Conservation (phyloP, 2,888 invertebrate species). For the Eulithis testata region DNA sequence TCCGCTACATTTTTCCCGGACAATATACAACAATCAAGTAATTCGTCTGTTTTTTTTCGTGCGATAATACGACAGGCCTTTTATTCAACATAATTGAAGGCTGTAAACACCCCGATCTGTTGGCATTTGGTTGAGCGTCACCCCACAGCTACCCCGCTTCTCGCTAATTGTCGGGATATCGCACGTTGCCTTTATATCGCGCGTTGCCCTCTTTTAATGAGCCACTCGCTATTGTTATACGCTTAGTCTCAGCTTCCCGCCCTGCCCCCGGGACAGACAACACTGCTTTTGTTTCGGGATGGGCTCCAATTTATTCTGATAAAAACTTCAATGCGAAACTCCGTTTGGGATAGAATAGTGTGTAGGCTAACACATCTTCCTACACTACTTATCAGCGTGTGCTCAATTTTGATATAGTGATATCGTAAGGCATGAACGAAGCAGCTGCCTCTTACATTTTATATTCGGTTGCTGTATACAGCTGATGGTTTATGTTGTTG, state of each 20-base stretch:
- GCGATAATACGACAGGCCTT: too few relatives aligned
- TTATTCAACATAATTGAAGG: not conserved
- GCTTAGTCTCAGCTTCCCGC: constrained; percentile 30
- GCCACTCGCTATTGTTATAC: constrained; percentile 64
- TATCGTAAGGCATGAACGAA: too few relatives aligned
- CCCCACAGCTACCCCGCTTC: constrained; percentile 2
- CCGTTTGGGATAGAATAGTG: not conserved
- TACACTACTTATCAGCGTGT: not conserved
- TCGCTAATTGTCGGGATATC: constrained; percentile 33
- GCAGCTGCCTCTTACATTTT: too few relatives aligned
- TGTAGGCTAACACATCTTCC: not conserved
- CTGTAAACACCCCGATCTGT: constrained; percentile 6
- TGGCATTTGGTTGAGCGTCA: constrained; percentile 8
- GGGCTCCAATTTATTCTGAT: constrained; percentile 5
- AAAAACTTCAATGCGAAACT: not conserved
- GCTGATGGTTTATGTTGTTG: constrained; percentile 15
- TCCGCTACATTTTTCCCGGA: too few relatives aligned
- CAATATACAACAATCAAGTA: too few relatives aligned
- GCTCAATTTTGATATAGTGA: not conserved
- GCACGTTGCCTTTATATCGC: constrained; percentile 35
- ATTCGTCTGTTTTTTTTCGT: too few relatives aligned
- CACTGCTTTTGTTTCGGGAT: constrained; percentile 12
- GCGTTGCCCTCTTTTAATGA: constrained; percentile 41
- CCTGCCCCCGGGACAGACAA: constrained; percentile 10
- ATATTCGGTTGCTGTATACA: too few relatives aligned